Evolutionary conservation across 2,113 vertebrate species (phyloP).

Genomic region (Pluvialis apricaria): DNA sequence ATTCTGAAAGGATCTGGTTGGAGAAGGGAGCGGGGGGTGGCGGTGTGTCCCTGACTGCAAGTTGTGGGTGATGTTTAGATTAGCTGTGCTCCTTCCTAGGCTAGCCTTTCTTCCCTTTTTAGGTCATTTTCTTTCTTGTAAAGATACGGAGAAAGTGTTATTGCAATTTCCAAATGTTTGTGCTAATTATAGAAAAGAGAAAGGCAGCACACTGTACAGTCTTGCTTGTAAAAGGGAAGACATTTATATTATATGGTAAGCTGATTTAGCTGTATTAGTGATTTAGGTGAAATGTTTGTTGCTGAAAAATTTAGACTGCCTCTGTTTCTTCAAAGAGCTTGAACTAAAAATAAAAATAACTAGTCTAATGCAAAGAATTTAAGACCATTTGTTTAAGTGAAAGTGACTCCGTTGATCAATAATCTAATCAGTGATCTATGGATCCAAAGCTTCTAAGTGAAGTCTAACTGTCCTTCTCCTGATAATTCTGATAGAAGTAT

Average conservation of each 20-base stretch:
- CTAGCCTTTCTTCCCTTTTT: constrained; percentile 49
- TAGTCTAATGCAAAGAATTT: neutral
- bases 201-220: neutral
- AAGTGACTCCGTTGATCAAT: neutral
- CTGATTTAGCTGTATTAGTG: neutral
- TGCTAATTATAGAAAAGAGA: constrained; percentile 33
- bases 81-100: neutral
- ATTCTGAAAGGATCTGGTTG: neutral
- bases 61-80: constrained; percentile 14
- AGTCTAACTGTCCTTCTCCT: neutral
- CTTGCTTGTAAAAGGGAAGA: neutral
- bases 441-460: neutral
- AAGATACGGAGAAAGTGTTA: constrained; percentile 7
- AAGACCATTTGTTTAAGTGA: neutral
- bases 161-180: constrained; percentile 2
- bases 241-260: neutral
- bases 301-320: neutral
- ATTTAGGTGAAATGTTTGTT: neutral
- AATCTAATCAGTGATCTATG: neutral
- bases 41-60: neutral
- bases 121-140: constrained; percentile 47
- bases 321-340: neutral
- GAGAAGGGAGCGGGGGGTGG: neutral
- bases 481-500: neutral
- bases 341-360: neutral